Percentiles rank a stretch among this genome's conserved stretches.
Evolutionary conservation across 2,888 invertebrate genomes (phyloP).

Genomic region (Desoria tigrina): DNA sequence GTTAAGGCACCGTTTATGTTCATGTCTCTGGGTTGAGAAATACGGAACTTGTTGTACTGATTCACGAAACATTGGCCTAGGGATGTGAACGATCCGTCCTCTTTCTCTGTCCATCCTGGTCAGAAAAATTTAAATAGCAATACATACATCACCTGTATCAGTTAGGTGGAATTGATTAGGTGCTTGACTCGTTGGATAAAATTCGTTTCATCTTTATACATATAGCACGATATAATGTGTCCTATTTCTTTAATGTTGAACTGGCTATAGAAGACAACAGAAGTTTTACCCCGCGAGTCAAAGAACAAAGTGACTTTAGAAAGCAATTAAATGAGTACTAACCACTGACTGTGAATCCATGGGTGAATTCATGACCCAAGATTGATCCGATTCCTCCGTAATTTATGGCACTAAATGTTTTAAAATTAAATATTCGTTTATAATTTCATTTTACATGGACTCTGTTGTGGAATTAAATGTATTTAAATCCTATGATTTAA

Average conservation of each 20-base stretch:
- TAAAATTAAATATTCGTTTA: conserved; percentile 13
- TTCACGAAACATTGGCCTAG: conserved; percentile 38
- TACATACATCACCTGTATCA: neutral
- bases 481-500: too few relatives aligned
- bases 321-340: too few relatives aligned
- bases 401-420: conserved; percentile 29
- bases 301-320: too few relatives aligned
- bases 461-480: neutral
- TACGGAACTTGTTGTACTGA: conserved; percentile 29
- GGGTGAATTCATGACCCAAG: conserved; percentile 16
- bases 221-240: too few relatives aligned
- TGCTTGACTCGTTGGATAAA: too few relatives aligned
- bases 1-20: conserved; percentile 38
- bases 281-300: too few relatives aligned
- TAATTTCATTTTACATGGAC: neutral
- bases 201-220: too few relatives aligned
- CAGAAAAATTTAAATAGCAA: neutral
- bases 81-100: conserved; percentile 33
- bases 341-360: conserved; percentile 17
- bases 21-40: conserved; percentile 26
- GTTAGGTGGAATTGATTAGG: too few relatives aligned
- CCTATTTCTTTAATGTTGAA: too few relatives aligned
- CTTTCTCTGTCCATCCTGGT: conserved; percentile 44
- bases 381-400: conserved; percentile 36
- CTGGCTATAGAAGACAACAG: too few relatives aligned